Percentiles rank a stretch among this genome's conserved stretches.
Conservation (phyloP, 2,113 vertebrate species). For the Syngnathus floridae region DNA sequence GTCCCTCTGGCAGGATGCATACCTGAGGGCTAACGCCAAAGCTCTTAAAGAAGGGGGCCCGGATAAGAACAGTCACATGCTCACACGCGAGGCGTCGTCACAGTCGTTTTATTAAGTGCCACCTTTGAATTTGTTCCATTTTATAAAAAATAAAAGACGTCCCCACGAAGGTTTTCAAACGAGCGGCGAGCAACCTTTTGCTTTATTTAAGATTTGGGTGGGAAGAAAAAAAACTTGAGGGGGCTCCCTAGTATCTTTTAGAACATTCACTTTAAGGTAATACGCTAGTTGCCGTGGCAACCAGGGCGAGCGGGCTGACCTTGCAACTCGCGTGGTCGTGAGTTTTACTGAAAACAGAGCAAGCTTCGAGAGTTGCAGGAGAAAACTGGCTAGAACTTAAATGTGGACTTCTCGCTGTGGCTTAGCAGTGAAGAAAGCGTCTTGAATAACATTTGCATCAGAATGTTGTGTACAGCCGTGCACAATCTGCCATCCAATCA, state of each 20-base stretch:
- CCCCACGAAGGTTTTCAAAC: not conserved
- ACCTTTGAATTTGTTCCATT: not conserved
- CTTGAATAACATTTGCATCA: slow-evolving; percentile 4
- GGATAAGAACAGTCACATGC: slow-evolving; percentile 1
- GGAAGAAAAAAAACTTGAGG: too few species aligned
- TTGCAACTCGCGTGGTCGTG: not conserved
- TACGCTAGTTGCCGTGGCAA: slow-evolving; percentile 33
- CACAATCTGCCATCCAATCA: not conserved
- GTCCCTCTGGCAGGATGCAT: slow-evolving; percentile 28
- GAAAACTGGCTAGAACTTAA: not conserved
- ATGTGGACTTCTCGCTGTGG: not conserved
- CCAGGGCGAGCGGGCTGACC: slow-evolving; percentile 9
- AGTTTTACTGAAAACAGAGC: not conserved
- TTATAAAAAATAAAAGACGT: not conserved
- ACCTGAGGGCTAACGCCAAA: slow-evolving; percentile 29
- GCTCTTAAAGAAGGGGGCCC: slow-evolving; percentile 5
- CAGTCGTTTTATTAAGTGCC: not conserved
- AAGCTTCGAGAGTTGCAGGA: not conserved
- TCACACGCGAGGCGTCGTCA: not conserved
- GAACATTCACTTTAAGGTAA: not conserved
- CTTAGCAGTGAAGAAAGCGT: not conserved
- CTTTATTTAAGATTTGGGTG: not conserved
- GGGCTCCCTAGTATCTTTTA: not conserved
- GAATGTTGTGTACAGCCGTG: not conserved
- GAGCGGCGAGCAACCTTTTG: not conserved